Conservation (phyloP, 1,140 invertebrate genomes). For the Alviniconcha marisindica region DNA sequence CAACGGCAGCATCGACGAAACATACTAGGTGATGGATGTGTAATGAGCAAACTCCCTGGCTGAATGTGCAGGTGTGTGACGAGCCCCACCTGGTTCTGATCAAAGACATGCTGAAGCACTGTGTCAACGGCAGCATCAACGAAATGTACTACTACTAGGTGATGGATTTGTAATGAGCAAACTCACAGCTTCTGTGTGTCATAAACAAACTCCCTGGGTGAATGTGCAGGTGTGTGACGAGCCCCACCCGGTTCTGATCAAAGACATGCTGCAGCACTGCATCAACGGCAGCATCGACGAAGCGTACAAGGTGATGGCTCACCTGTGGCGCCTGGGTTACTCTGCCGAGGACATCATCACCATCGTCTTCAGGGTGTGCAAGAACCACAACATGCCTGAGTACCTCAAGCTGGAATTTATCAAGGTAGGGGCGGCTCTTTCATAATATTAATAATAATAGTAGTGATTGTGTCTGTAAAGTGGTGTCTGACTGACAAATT, state of each 20-base stretch:
- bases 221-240: conserved; percentile 93
- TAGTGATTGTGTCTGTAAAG: no score
- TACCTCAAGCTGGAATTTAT: conserved; percentile 91
- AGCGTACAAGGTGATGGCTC: conserved; percentile 91
- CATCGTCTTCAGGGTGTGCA: conserved; percentile 95
- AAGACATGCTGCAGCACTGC: conserved; percentile 94
- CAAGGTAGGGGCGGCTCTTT: conserved; percentile 82
- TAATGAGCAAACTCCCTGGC: no score
- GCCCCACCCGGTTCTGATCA: conserved; percentile 95
- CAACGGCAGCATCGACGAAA: conserved; percentile 88
- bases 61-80: no score
- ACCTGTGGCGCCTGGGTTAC: conserved; percentile 95
- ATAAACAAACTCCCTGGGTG: conserved; percentile 87
- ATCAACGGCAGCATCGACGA: conserved; percentile 88
- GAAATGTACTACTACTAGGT: no score
- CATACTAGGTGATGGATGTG: conserved; percentile 87
- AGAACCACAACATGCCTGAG: conserved; percentile 89
- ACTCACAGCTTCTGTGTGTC: no score
- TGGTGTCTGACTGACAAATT: no score
- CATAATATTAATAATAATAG: no score
- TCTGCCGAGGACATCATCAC: conserved; percentile 97
- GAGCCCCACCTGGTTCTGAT: conserved; percentile 75
- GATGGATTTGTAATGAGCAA: no score
- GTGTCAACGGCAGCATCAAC: conserved; percentile 88
- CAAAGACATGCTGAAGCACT: conserved; percentile 93